Conservation (phyloP, 1,140 invertebrate genomes). For the honey bee (Apis mellifera) region Amel_HAv3.1 CM009941.2:2822001-2822500, state of each 20-base stretch:
- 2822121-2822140: neutral
- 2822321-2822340: neutral
- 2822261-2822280: neutral
- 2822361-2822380: too few species aligned
- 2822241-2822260: slow-evolving; percentile 10
- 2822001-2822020: slow-evolving; percentile 47
- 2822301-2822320: neutral
- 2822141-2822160: slow-evolving; percentile 37
- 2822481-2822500: too few species aligned
- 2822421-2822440: too few species aligned
- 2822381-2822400: too few species aligned
- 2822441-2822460: too few species aligned
- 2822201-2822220: neutral
- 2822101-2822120: neutral
- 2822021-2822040: neutral
- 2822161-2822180: slow-evolving; percentile 45
- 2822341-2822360: too few species aligned
- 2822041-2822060: neutral
- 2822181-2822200: slow-evolving; percentile 26
- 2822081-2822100: neutral
- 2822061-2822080: neutral
- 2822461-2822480: too few species aligned
- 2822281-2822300: neutral
- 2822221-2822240: slow-evolving; percentile 17
- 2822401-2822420: too few species aligned